Percentiles rank a stretch among this genome's conserved stretches.
phyloP scores from a whole-genome alignment of 2,888 invertebrate genomes.

The Sphaeridia pumilis region DNA sequence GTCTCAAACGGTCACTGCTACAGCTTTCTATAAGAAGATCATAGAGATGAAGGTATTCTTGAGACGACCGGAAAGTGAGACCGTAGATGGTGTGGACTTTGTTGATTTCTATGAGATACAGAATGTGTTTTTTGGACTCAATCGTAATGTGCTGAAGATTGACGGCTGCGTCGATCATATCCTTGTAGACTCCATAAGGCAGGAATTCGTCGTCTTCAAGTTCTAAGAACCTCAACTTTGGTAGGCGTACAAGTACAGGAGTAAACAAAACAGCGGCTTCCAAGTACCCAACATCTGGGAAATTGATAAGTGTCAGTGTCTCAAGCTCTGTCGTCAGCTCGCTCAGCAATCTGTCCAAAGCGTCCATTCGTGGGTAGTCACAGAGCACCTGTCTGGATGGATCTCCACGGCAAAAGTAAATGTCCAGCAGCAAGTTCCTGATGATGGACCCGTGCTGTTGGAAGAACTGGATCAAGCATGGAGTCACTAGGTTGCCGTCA shows the following conservation, averaged over 20 bases:
- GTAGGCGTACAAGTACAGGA: background rate
- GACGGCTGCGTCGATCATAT: background rate
- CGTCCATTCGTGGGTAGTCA: background rate
- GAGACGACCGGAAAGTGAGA: background rate
- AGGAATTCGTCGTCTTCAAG: background rate
- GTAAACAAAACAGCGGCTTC: background rate
- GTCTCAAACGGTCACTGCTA: too few relatives aligned
- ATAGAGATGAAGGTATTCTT: background rate
- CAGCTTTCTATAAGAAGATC: too few relatives aligned
- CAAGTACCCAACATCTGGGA: background rate
- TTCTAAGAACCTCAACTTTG: background rate
- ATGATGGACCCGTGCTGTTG: background rate
- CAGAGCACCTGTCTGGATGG: background rate
- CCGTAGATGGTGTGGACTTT: background rate
- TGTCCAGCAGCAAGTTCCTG: slow-evolving; percentile 1
- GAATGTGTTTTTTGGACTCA: background rate
- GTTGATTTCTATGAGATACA: background rate
- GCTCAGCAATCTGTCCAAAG: background rate
- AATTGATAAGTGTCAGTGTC: background rate
- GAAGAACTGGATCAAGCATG: background rate
- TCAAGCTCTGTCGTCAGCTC: background rate
- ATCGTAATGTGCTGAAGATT: background rate
- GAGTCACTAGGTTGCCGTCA: background rate
- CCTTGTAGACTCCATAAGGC: background rate
- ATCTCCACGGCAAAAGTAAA: slow-evolving; percentile 3